phyloP scores from a whole-genome alignment of 2,113 vertebrate genomes.

The Cercopithecus mona region DNA sequence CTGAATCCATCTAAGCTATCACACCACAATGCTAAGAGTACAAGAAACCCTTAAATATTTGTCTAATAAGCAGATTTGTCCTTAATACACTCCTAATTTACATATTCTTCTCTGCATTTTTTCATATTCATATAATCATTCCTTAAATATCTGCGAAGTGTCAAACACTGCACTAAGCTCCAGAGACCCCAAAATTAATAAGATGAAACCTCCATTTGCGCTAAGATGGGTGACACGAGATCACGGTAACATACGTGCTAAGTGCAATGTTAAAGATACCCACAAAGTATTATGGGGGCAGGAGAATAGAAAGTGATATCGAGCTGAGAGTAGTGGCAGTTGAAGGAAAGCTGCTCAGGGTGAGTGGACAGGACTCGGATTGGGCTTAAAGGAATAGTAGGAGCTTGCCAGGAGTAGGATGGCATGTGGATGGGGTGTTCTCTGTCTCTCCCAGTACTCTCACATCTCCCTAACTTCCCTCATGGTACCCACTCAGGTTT shows the following conservation, averaged over 20 bases:
- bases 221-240: not conserved
- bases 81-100: not conserved
- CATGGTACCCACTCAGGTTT: not conserved
- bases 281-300: fast-evolving
- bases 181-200: not conserved
- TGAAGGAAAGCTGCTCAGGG: not conserved
- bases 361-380: not conserved
- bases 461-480: not conserved
- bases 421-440: too few species aligned
- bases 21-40: not conserved
- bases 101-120: not conserved
- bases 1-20: not conserved
- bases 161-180: not conserved
- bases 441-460: not conserved
- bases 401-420: not conserved
- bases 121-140: not conserved
- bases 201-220: not conserved
- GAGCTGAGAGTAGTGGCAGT: not conserved
- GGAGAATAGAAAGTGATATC: not conserved
- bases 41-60: not conserved
- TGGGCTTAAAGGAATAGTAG: not conserved
- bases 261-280: not conserved
- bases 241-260: not conserved
- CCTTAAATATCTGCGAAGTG: not conserved
- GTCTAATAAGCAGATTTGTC: not conserved